These are phyloP conservation scores for Jordanella pulchra DNA, from an alignment of 2,797 vertebrate species.

Conservation along the genomic window DNA sequence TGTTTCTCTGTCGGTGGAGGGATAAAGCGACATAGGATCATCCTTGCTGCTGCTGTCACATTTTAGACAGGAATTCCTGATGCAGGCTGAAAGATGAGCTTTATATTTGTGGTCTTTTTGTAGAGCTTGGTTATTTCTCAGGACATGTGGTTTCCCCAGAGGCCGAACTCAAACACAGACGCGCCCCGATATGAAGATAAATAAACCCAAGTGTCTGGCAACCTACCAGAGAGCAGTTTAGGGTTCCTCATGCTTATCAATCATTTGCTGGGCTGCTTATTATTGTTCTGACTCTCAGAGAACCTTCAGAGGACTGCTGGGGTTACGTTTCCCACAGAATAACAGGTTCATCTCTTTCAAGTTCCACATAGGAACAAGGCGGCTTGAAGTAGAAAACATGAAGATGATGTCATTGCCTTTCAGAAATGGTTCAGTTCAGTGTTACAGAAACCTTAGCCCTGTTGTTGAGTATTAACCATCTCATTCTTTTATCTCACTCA, in stretches of 20 bases:
- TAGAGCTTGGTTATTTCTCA: slow-evolving; percentile 63
- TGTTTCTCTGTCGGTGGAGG: background rate
- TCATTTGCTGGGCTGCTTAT: slow-evolving; percentile 60
- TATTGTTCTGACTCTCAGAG: slow-evolving; percentile 52
- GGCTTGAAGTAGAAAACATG: background rate
- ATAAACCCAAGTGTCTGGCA: slow-evolving; percentile 63
- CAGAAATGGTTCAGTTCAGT: slow-evolving; percentile 30
- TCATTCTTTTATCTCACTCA: slow-evolving; percentile 21
- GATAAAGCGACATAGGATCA: background rate
- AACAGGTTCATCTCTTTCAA: slow-evolving; percentile 7
- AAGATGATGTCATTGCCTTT: slow-evolving; percentile 4
- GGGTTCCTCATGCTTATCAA: slow-evolving; percentile 68
- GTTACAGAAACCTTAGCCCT: slow-evolving; percentile 11
- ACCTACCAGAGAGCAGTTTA: slow-evolving; percentile 60
- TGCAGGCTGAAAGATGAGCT: slow-evolving; percentile 33
- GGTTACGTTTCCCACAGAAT: slow-evolving; percentile 26
- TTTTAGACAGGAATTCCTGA: background rate
- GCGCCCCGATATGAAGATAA: slow-evolving; percentile 71
- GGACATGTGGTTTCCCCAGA: slow-evolving; percentile 65
- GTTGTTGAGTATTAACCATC: background rate
- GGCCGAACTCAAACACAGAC: slow-evolving; percentile 67
- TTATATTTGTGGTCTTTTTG: slow-evolving; percentile 48
- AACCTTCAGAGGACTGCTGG: slow-evolving; percentile 18
- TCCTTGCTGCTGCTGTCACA: background rate
- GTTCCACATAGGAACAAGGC: background rate